phyloP scores from a whole-genome alignment of 2,113 vertebrate genomes.

The Pygoscelis adeliae region DNA sequence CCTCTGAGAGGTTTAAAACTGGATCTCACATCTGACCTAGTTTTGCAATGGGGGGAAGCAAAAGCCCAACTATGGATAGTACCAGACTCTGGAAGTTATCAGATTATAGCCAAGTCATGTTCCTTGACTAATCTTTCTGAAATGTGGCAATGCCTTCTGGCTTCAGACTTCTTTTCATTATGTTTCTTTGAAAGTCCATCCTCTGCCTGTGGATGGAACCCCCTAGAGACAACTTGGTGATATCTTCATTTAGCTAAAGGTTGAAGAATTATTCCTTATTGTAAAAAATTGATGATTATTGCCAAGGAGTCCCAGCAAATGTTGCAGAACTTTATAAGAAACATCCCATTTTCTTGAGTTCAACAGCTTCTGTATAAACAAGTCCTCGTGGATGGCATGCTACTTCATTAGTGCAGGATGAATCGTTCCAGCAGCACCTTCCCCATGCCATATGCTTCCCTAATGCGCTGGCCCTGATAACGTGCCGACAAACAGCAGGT shows the following conservation, averaged over 20 bases:
- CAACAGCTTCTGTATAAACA: neutral
- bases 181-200: neutral
- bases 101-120: neutral
- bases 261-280: neutral
- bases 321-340: neutral
- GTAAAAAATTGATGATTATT: neutral
- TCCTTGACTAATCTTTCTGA: neutral
- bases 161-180: neutral
- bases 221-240: too few species aligned
- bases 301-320: neutral
- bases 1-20: neutral
- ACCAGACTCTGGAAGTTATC: neutral
- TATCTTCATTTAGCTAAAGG: neutral
- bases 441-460: neutral
- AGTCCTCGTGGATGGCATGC: neutral
- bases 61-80: neutral
- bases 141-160: neutral
- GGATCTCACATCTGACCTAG: neutral
- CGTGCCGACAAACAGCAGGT: neutral
- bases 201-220: neutral
- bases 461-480: neutral
- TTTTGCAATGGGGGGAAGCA: neutral
- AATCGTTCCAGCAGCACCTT: neutral
- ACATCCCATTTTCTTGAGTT: neutral
- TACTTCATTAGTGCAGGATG: neutral